These are phyloP conservation scores for Sarcophaga caerulescens DNA, from an alignment of 2,888 invertebrate genomes.

Conservation along the genomic window DNA sequence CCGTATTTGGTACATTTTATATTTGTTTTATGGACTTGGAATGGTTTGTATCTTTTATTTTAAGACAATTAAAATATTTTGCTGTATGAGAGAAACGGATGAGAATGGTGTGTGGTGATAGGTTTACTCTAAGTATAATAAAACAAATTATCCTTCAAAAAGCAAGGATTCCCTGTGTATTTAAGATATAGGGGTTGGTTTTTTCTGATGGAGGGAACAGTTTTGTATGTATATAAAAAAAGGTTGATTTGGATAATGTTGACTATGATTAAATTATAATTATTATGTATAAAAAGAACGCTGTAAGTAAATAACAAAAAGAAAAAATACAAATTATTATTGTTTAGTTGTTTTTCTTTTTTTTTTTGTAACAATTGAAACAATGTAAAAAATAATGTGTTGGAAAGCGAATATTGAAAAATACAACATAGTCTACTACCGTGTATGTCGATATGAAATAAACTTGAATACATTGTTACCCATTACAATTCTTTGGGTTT, in stretches of 20 bases:
- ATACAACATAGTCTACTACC: neutral
- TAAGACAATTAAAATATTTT: constrained; percentile 40
- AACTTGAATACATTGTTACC: no score
- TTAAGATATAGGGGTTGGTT: constrained; percentile 3
- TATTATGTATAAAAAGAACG: constrained; percentile 5
- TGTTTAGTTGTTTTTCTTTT: no score
- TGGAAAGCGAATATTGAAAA: neutral
- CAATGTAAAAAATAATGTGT: no score
- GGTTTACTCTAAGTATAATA: constrained; percentile 44
- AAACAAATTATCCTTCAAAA: constrained; percentile 40
- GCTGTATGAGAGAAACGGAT: constrained; percentile 44
- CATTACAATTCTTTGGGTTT: no score
- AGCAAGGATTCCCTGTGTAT: constrained; percentile 54
- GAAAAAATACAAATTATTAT: constrained; percentile 1
- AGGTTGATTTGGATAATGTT: constrained; percentile 60
- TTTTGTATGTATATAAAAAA: constrained; percentile 25
- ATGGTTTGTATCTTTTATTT: constrained; percentile 49
- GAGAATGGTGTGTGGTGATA: constrained; percentile 12
- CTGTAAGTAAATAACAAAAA: neutral
- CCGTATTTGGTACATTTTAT: neutral
- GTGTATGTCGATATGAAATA: no score
- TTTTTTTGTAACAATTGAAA: no score
- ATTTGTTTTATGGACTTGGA: constrained; percentile 53
- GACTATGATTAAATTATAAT: constrained; percentile 63
- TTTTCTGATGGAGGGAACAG: constrained; percentile 37